phyloP scores from a whole-genome alignment of 2,888 invertebrate species.

The Synanthedon vespiformis region DNA sequence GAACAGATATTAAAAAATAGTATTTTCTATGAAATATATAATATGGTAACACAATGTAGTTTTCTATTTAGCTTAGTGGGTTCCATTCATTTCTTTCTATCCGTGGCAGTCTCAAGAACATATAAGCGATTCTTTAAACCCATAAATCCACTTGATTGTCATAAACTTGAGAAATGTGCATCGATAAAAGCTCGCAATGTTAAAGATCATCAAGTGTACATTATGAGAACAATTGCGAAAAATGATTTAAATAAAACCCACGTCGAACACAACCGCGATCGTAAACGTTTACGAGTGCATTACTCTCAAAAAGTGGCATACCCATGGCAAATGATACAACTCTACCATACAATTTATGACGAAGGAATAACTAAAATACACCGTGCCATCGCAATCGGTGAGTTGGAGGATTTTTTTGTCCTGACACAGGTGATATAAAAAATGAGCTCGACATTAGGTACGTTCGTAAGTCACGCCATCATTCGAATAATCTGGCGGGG shows the following conservation, averaged over 20 bases:
- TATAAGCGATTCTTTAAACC: background rate
- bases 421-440: constrained; percentile 19
- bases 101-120: too few species aligned
- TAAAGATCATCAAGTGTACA: constrained; percentile 19
- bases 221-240: constrained; percentile 28
- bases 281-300: constrained; percentile 68
- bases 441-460: constrained; percentile 16
- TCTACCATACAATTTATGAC: background rate
- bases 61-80: too few species aligned
- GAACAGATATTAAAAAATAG: too few species aligned
- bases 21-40: too few species aligned
- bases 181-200: constrained; percentile 37
- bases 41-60: too few species aligned
- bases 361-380: background rate
- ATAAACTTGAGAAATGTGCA: constrained; percentile 41
- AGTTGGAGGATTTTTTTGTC: too few species aligned
- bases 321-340: constrained; percentile 39
- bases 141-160: constrained; percentile 26
- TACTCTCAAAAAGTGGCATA: constrained; percentile 50
- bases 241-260: constrained; percentile 53
- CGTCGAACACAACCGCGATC: constrained; percentile 42
- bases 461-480: constrained; percentile 32
- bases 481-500: constrained; percentile 52
- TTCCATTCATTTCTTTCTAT: too few species aligned
- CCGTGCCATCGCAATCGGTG: background rate